Evolutionary conservation across 2,113 vertebrate species (phyloP), one percentile per base, ranked within the genome.

Genomic region (Erpornis zantholeuca): DNA sequence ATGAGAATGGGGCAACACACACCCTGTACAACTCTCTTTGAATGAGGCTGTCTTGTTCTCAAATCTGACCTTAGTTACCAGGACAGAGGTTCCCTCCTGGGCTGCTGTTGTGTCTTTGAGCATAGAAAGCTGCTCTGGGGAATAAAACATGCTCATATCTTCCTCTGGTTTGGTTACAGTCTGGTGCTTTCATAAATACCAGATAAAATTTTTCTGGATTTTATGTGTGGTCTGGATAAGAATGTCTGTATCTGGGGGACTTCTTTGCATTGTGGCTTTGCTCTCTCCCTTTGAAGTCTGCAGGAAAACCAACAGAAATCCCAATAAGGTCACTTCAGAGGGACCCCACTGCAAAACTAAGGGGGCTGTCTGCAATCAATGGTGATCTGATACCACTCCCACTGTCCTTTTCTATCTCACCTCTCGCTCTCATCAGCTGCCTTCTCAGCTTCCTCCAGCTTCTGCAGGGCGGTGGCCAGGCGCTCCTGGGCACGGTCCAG

Each of bases 391-490:
- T 20, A 33, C 38, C 22, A 40, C 23, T 31, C 60, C 9, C 4
- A 6, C 36, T 36, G 9, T 66, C 63, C 24, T 22, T 31, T 23
- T 40, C 25, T 12, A 11, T 60, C 89, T 35, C 66, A 99, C 99
- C 99, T 99, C 97, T 99, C 99, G 19, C 99, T 99, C 97, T 99
- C 99, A 64, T 99, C 99, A 19, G 99, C 99, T 0, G 99, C 99
- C 94, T 99, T 99, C 98, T 99, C 99, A 6, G 99, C 99, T 94
- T 99, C 99, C 90, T 99, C 99, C 90, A 99, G 98, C 96, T 99
- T 99, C 97, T 99, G 99, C 95, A 99, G 98, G 16, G 99, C 99
- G 1, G 99, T 99, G 36, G 99, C 99, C 96, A 99, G 98, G 72
- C 99, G 98, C 97, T 99, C 99, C 97, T 99, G 99, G 18, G 99